Base-by-base conservation (phyloP, 2,797 vertebrate genomes). In the Hylomyscus alleni region DNA sequence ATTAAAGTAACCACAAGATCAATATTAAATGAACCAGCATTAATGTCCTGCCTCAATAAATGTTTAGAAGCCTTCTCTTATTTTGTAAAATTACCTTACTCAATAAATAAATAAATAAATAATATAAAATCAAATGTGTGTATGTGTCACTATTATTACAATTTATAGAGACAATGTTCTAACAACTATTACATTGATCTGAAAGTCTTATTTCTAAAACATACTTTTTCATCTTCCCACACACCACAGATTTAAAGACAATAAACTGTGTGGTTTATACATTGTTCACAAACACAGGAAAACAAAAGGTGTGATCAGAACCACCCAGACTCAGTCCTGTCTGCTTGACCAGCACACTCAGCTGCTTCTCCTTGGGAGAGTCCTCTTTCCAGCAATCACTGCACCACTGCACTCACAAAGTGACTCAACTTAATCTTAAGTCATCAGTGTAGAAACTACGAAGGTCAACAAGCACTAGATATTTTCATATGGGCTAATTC, bases 131-230 rank as follows among this genome's bases (percentile, higher is more conserved):
- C 0, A 22, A 52, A n/a, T 17, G 26, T 76, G 40, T 75, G 80
- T 26, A 77, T 80, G 19, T 37, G 3, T 54, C 69, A 69, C 14
- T 54, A 94, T 69, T 73, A 77, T 69, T 69, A 72, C 20, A 89
- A 13, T 26, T 56, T 37, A 92, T 0, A 80, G 6, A 37, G n/a
- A 94, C n/a, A n/a, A 84, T 73, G 69, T 65, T 84, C 72, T 76
- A 90, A 83, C 22, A 83, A 50, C 8, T 89, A 81, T 80, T 95
- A 52, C 34, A 24, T 0, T 60, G 56, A 96, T 56, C 52, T 78
- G 62, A 67, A 86, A 90, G 80, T 54, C 47, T 87, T 93, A 91
- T 82, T 91, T 47, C 67, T 50, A 91, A 94, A 93, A 89, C 26
- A 91, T 2, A 84, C 6, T 56, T 92, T 93, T 81, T 54, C 89